These are phyloP conservation scores for Dysdera silvatica DNA, from an alignment of 1,140 invertebrate genomes.

Conservation along the genomic window DNA sequence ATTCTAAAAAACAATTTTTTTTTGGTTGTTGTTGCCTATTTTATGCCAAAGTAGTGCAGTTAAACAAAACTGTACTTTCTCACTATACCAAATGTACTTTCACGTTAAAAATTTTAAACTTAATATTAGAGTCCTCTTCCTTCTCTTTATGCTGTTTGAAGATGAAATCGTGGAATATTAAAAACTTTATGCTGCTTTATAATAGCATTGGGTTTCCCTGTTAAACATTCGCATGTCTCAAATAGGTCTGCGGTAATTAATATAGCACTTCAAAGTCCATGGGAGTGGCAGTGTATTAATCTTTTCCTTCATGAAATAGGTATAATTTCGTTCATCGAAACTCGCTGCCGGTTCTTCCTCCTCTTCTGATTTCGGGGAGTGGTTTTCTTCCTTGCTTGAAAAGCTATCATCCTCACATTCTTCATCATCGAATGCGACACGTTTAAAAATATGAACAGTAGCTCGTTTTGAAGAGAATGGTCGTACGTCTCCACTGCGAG, in stretches of 20 bases:
- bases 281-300: conserved; percentile 51
- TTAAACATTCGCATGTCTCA: too few species aligned
- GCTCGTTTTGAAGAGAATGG: neutral
- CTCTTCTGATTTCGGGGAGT: neutral
- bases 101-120: too few species aligned
- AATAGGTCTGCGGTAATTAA: conserved; percentile 47
- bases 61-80: too few species aligned
- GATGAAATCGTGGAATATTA: too few species aligned
- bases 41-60: too few species aligned
- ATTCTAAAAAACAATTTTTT: too few species aligned
- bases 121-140: too few species aligned
- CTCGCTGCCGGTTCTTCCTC: conserved; percentile 14
- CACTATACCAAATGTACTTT: too few species aligned
- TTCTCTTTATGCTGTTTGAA: too few species aligned
- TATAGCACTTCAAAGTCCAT: conserved; percentile 48
- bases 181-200: too few species aligned
- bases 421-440: conserved; percentile 27
- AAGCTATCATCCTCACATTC: conserved; percentile 28
- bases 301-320: conserved; percentile 48
- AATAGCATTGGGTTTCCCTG: too few species aligned
- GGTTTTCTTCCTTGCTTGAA: conserved; percentile 12
- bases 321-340: conserved; percentile 29
- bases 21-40: too few species aligned
- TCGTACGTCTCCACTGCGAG: neutral
- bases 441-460: conserved; percentile 24